Conservation (phyloP, 2,888 invertebrate genomes). For the Serripes groenlandicus region DNA sequence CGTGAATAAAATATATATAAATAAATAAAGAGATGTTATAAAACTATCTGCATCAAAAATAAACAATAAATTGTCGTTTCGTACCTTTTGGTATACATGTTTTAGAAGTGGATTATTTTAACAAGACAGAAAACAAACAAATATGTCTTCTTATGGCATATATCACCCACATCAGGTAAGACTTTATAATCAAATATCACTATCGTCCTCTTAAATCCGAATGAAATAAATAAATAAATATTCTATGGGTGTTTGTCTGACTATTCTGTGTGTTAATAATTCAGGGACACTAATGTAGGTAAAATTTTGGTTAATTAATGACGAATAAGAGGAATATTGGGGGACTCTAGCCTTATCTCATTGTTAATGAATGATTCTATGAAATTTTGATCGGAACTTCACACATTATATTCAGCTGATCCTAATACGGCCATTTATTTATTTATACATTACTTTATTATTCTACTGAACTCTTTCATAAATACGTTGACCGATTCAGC, state of each 20-base stretch:
- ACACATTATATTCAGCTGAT: constrained; percentile 29
- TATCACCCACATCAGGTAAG: constrained; percentile 68
- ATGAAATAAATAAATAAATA: constrained; percentile 12
- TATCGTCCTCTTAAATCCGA: not conserved
- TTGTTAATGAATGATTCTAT: constrained; percentile 67
- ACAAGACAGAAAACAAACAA: not conserved
- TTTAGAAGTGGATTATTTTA: not conserved
- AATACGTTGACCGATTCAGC: not conserved
- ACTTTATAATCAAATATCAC: not conserved
- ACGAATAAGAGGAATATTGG: not conserved
- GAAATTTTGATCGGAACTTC: constrained; percentile 60
- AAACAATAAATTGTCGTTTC: not conserved
- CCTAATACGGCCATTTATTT: constrained; percentile 47
- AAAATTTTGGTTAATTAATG: constrained; percentile 30
- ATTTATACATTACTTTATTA: constrained; percentile 55
- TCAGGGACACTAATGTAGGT: constrained; percentile 24
- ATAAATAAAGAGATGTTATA: not conserved
- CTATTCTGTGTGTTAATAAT: constrained; percentile 14
- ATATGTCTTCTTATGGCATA: constrained; percentile 65
- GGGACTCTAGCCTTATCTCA: constrained; percentile 32
- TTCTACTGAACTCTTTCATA: constrained; percentile 16
- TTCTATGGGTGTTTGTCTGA: not conserved
- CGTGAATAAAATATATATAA: constrained; percentile 7
- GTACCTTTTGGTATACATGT: not conserved
- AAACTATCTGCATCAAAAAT: too few species aligned